Percentiles rank a stretch among this genome's conserved stretches.
Conservation (phyloP, 1,140 invertebrate genomes). For the Agrypnia vestita region DNA sequence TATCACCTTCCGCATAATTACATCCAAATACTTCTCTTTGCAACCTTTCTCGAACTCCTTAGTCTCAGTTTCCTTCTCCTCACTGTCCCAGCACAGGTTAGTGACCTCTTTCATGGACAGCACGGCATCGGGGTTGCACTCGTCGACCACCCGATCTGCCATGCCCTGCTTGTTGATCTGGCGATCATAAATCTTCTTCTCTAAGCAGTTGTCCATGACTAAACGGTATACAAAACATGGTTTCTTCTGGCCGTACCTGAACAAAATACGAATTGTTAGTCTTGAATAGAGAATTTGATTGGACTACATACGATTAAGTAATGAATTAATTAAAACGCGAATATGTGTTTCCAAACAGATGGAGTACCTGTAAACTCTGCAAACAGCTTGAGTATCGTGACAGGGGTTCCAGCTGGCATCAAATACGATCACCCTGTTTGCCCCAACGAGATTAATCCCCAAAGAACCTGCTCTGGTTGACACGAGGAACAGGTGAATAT, state of each 20-base stretch:
- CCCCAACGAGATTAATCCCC: constrained; percentile 97
- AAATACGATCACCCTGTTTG: constrained; percentile 97
- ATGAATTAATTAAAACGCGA: constrained; percentile 83
- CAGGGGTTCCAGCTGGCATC: constrained; percentile 99
- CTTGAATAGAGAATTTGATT: no score
- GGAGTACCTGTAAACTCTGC: constrained; percentile 89
- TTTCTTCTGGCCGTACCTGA: constrained; percentile 93
- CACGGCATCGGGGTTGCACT: constrained; percentile 97
- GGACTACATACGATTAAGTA: no score
- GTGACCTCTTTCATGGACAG: constrained; percentile 96
- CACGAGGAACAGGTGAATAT: constrained; percentile 94
- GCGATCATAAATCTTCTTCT: constrained; percentile 98
- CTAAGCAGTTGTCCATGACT: constrained; percentile 96
- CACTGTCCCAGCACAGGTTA: constrained; percentile 93
- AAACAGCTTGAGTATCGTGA: constrained; percentile 98
- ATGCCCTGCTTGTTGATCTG: constrained; percentile 99
- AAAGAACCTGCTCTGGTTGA: constrained; percentile 97
- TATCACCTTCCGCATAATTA: constrained; percentile 84
- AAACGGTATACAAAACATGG: constrained; percentile 96
- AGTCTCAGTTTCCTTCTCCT: constrained; percentile 86
- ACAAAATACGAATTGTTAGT: constrained; percentile 15
- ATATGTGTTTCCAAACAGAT: constrained; percentile 90
- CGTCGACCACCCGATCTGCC: constrained; percentile 97
- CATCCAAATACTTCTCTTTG: constrained; percentile 85
- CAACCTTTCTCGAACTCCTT: constrained; percentile 79